Evolutionary conservation across 2,797 vertebrate genomes (phyloP).

Genomic region (Epinephelus awoara): DNA sequence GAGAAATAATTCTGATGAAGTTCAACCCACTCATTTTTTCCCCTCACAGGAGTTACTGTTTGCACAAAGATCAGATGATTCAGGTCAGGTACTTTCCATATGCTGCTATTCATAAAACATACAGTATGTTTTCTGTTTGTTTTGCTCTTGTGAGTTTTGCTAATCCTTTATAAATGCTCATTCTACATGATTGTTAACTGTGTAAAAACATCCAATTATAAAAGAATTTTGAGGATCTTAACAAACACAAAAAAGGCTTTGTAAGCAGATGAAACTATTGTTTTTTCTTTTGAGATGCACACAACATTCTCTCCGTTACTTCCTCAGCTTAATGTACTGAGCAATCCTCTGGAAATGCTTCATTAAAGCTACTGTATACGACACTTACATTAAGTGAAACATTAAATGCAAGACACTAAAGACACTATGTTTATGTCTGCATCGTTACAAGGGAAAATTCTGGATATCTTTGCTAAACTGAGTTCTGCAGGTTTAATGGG

Average conservation of each 20-base stretch:
- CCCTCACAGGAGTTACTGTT: conserved; percentile 15
- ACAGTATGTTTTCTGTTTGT: neutral
- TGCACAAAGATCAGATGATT: conserved; percentile 32
- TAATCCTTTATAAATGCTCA: neutral
- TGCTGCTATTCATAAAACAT: conserved; percentile 17
- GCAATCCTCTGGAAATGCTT: neutral
- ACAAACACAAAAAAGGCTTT: neutral
- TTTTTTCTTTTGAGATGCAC: neutral
- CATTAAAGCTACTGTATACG: neutral
- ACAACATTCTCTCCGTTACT: neutral
- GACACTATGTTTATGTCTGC: neutral
- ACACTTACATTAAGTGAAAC: neutral
- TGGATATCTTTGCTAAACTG: neutral
- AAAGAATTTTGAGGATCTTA: neutral
- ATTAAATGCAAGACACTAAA: neutral
- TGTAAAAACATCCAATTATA: neutral
- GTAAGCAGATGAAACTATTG: neutral
- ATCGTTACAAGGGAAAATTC: neutral
- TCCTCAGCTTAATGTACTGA: neutral
- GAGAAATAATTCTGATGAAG: conserved; percentile 27
- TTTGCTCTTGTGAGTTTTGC: neutral
- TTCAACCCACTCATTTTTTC: conserved; percentile 29
- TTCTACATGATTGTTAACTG: neutral
- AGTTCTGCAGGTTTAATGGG: neutral
- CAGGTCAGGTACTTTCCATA: conserved; percentile 18